Evolutionary conservation across 2,888 invertebrate species (phyloP), one percentile per base, ranked within the genome.

Genomic region (Lasius fuliginosus): DNA sequence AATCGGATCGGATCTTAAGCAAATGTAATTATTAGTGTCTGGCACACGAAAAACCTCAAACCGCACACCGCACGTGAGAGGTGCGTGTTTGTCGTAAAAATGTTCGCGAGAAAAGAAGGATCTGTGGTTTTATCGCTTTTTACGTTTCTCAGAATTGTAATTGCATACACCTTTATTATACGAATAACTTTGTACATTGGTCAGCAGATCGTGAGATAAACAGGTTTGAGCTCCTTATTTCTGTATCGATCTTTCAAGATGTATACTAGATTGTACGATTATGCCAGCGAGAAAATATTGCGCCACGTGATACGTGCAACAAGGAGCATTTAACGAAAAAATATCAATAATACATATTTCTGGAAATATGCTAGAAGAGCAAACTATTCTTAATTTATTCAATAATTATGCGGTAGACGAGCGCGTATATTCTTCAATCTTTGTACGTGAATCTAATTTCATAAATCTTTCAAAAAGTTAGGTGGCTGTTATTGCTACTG

Each of bases 171-270:
- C 27, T 23, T 27, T 18, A 64, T 64, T 23, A 8, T 18, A 30
- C 53, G 40, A 67, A 67, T 67, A 67, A 67, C 67, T 67, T 76
- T 64, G 40, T 36, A 53, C 49, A 23, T 53, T 76, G 36, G 36
- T 65, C 64, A 76, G 27, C 65, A 53, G 64, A 76, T 49, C 11
- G 60, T 42, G 23, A 23, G 30, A 18, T 30, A 30, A 40, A 64
- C 40, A 64, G 23, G 42, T 67, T 77, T 27, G 27, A 67, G n/a
- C 27, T 40, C 12, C 67, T 53, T 56, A 56, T 77, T 77, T 67
- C 67, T 12, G 33, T 62, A 75, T 64, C 23, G 64, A 75, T 40
- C 27, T 77, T 33, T n/a, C 30, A 27, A 40, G 40, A 30, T 36
- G 53, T 53, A 77, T 40, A 12, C 18, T 67, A 53, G 36, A 76